phyloP scores from a whole-genome alignment of 2,888 invertebrate genomes.

The Orthonychiurus folsomi region DNA sequence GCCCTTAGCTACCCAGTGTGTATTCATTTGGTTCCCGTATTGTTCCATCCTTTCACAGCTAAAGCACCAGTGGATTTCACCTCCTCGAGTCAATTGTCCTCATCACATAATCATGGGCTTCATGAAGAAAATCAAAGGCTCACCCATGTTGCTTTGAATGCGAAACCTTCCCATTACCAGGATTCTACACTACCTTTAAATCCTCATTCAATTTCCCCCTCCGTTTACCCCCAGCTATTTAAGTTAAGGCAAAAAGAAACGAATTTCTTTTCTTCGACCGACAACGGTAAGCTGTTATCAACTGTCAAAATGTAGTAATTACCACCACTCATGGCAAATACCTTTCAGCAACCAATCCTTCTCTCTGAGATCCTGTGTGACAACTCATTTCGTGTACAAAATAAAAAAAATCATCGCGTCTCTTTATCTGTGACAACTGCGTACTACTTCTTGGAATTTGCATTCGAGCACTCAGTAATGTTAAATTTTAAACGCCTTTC shows the following conservation, averaged over 20 bases:
- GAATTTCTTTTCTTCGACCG: slow-evolving; percentile 2
- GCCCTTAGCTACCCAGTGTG: too few relatives aligned
- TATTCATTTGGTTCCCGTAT: too few relatives aligned
- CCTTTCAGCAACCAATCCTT: too few relatives aligned
- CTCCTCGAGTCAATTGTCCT: slow-evolving; percentile 1
- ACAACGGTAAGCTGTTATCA: background rate
- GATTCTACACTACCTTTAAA: background rate
- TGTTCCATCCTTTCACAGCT: too few relatives aligned
- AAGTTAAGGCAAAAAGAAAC: background rate
- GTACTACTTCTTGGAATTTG: background rate
- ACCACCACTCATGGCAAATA: too few relatives aligned
- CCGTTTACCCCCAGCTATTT: background rate
- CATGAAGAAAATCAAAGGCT: slow-evolving; percentile 23
- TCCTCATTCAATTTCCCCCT: background rate
- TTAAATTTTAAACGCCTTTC: background rate
- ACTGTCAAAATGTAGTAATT: background rate
- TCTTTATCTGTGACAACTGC: too few relatives aligned
- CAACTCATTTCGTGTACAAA: background rate
- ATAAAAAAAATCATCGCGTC: background rate
- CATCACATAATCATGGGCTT: slow-evolving; percentile 22
- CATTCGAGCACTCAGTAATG: background rate
- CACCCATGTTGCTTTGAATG: slow-evolving; percentile 25
- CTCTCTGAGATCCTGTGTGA: too few relatives aligned
- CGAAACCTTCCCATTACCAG: slow-evolving; percentile 23
- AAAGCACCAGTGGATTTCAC: too few relatives aligned